Percentiles rank a stretch among this genome's conserved stretches.
Conservation (phyloP, 2,888 invertebrate genomes). For the Limnephilus marmoratus region DNA sequence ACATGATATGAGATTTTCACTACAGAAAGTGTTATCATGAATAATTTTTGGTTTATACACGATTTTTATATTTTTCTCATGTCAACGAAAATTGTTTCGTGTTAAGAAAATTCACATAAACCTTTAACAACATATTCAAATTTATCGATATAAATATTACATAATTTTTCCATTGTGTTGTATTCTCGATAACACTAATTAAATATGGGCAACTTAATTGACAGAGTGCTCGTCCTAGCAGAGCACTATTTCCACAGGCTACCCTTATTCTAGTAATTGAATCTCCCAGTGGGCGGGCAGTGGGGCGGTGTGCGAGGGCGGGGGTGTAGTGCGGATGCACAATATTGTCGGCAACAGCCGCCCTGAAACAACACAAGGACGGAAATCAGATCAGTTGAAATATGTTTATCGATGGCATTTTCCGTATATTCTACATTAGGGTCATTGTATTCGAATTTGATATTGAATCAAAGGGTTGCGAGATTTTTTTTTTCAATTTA, state of each 20-base stretch:
- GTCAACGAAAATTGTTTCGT: background rate
- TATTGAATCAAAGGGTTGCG: background rate
- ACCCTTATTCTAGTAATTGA: background rate
- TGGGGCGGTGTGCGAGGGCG: background rate
- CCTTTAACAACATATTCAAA: background rate
- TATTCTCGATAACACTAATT: background rate
- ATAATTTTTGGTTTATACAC: too few relatives aligned
- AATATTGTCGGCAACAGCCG: background rate
- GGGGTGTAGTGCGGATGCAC: background rate
- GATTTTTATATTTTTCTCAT: too few relatives aligned
- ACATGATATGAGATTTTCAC: too few relatives aligned
- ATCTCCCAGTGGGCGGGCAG: background rate
- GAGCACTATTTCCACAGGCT: background rate
- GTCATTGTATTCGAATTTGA: background rate
- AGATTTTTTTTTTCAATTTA: too few relatives aligned
- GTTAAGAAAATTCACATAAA: background rate
- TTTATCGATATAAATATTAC: background rate
- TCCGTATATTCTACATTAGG: background rate
- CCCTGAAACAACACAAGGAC: background rate
- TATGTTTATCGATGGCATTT: background rate
- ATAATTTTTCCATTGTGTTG: background rate
- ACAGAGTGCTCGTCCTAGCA: background rate
- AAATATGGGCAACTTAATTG: background rate
- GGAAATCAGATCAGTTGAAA: background rate
- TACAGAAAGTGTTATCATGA: too few relatives aligned